Conservation (phyloP, 2,888 invertebrate genomes). For the Dioctria rufipes region DNA sequence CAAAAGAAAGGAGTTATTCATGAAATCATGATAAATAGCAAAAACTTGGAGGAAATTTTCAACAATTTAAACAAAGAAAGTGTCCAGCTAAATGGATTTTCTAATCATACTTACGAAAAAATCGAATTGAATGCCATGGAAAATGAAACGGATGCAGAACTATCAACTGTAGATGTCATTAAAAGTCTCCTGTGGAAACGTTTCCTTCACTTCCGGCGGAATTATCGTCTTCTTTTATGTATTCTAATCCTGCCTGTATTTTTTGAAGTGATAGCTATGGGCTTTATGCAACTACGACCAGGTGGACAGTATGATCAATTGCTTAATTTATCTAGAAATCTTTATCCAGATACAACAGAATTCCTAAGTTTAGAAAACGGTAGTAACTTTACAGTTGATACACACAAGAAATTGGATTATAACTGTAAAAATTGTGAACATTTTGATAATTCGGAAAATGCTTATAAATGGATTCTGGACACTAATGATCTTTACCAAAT, state of each 20-base stretch:
- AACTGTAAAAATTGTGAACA: conserved; percentile 62
- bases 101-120: conserved; percentile 55
- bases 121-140: conserved; percentile 49
- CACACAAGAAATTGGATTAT: conserved; percentile 62
- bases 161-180: conserved; percentile 63
- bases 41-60: conserved; percentile 78
- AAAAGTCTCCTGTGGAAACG: conserved; percentile 75
- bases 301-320: conserved; percentile 76
- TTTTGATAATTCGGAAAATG: conserved; percentile 65
- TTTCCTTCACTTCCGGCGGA: conserved; percentile 75
- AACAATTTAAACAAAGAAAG: conserved; percentile 63
- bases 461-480: conserved; percentile 73
- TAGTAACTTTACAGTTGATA: conserved; percentile 62
- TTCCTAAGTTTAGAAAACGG: conserved; percentile 67
- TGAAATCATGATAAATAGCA: conserved; percentile 75
- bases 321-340: conserved; percentile 72
- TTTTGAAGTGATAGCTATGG: conserved; percentile 80
- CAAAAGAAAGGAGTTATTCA: conserved; percentile 70
- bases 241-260: conserved; percentile 76
- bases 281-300: conserved; percentile 77
- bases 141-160: background rate
- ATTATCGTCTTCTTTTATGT: conserved; percentile 75
- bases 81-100: conserved; percentile 52
- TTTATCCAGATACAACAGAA: conserved; percentile 73
- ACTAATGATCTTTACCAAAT: conserved; percentile 71